Evolutionary conservation across 2,888 invertebrate species (phyloP).

Genomic region (Diabrotica balteata): DNA sequence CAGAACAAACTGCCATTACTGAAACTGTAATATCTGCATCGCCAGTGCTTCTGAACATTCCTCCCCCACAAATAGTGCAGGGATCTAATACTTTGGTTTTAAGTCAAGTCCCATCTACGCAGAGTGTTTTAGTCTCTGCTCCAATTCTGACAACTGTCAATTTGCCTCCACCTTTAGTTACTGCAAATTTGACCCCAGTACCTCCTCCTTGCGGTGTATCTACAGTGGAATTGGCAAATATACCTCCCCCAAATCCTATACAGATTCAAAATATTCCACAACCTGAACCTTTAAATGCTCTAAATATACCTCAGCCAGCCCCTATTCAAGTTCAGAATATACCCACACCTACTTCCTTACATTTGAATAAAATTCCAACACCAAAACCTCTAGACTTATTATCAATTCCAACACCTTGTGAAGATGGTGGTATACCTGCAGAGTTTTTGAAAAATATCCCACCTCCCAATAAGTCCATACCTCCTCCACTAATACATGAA

Average conservation of each 20-base stretch:
- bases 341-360: slow-evolving; percentile 68
- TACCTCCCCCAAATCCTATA: slow-evolving; percentile 60
- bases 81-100: slow-evolving; percentile 40
- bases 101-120: slow-evolving; percentile 34
- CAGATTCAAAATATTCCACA: slow-evolving; percentile 61
- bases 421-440: slow-evolving; percentile 52
- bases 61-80: slow-evolving; percentile 56
- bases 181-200: slow-evolving; percentile 41
- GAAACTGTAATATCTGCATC: slow-evolving; percentile 54
- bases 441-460: slow-evolving; percentile 60
- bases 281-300: slow-evolving; percentile 65
- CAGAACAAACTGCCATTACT: slow-evolving; percentile 34
- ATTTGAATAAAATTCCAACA: slow-evolving; percentile 68
- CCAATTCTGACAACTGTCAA: slow-evolving; percentile 54
- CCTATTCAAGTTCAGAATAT: slow-evolving; percentile 66
- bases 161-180: slow-evolving; percentile 50
- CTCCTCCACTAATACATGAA: slow-evolving; percentile 55
- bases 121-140: slow-evolving; percentile 46
- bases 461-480: slow-evolving; percentile 59
- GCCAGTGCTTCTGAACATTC: slow-evolving; percentile 55
- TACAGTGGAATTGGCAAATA: slow-evolving; percentile 57
- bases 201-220: slow-evolving; percentile 50
- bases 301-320: slow-evolving; percentile 60
- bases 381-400: slow-evolving; percentile 68
- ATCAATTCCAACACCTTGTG: slow-evolving; percentile 63